phyloP scores from a whole-genome alignment of 2,888 invertebrate genomes.

The Teinopalpus imperialis region DNA sequence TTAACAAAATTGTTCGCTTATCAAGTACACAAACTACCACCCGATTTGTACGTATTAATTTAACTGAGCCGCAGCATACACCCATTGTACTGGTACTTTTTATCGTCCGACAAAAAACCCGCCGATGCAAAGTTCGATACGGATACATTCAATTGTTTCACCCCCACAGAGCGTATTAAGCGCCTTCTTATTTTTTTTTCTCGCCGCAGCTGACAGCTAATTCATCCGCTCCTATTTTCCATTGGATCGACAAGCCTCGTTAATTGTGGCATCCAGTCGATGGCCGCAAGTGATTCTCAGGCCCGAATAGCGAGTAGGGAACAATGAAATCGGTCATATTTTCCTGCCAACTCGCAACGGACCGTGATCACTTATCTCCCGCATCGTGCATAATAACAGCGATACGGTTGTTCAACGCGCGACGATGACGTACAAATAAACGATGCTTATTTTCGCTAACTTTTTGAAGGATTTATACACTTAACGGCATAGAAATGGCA shows the following conservation, averaged over 20 bases:
- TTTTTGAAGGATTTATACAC: slow-evolving; percentile 55
- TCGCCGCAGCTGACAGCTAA: slow-evolving; percentile 72
- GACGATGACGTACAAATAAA: slow-evolving; percentile 65
- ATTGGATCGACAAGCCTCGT: slow-evolving; percentile 79
- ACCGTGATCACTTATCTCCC: slow-evolving; percentile 71
- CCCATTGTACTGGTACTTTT: slow-evolving; percentile 10
- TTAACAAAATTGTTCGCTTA: too few relatives aligned
- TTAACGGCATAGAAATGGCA: too few relatives aligned
- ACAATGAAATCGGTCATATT: slow-evolving; percentile 82
- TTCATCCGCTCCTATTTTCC: slow-evolving; percentile 74
- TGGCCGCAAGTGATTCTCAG: slow-evolving; percentile 79
- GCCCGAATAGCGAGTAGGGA: slow-evolving; percentile 65
- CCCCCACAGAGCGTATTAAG: slow-evolving; percentile 48
- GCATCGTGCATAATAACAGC: slow-evolving; percentile 73
- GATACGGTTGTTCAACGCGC: slow-evolving; percentile 67
- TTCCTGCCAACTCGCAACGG: slow-evolving; percentile 72
- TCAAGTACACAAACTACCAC: too few relatives aligned
- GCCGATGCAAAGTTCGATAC: slow-evolving; percentile 38
- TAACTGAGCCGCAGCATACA: background rate
- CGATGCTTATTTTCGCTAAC: slow-evolving; percentile 66
- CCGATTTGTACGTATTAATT: slow-evolving; percentile 8
- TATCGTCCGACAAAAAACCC: slow-evolving; percentile 9
- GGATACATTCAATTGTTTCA: slow-evolving; percentile 65
- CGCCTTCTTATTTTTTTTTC: slow-evolving; percentile 57
- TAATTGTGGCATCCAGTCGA: slow-evolving; percentile 78